A percentile compares a stretch with the other conserved stretches of the same genome.
Evolutionary conservation across 2,888 invertebrate genomes (phyloP).

Genomic region (Gerosis bhagava): DNA sequence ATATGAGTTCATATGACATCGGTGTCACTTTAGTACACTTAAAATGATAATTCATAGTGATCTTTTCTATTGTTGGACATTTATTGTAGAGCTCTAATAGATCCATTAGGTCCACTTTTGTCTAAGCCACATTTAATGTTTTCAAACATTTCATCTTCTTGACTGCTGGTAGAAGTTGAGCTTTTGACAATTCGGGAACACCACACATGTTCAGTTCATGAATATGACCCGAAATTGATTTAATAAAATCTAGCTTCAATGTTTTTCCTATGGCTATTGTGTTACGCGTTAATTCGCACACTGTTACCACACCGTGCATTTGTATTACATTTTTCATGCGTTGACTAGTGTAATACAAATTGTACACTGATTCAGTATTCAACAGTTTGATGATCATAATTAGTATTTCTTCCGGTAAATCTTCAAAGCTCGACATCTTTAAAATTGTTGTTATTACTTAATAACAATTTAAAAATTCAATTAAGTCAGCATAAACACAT

Average conservation of each 20-base stretch:
- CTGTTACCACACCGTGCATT: conserved; percentile 45
- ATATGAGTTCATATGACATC: too few relatives aligned
- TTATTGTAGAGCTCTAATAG: conserved; percentile 48
- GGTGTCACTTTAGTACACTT: conserved; percentile 29
- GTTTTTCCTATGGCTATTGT: conserved; percentile 48
- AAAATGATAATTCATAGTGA: conserved; percentile 54
- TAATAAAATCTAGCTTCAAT: conserved; percentile 51
- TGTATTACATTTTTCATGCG: conserved; percentile 45
- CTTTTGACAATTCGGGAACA: conserved; percentile 51
- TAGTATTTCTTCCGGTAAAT: conserved; percentile 64
- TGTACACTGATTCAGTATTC: conserved; percentile 47
- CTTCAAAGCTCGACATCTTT: conserved; percentile 20
- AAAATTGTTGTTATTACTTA: not conserved
- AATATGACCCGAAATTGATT: conserved; percentile 50
- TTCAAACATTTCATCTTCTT: conserved; percentile 50
- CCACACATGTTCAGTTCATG: conserved; percentile 53
- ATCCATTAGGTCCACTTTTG: conserved; percentile 54
- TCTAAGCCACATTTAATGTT: conserved; percentile 59
- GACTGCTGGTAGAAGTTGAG: conserved; percentile 45
- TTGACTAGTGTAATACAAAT: conserved; percentile 49
- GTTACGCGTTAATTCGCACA: conserved; percentile 50
- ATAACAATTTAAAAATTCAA: too few relatives aligned
- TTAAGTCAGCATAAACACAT: too few relatives aligned
- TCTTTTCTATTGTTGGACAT: conserved; percentile 57
- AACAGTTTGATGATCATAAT: conserved; percentile 54